Percentiles rank a stretch among this genome's conserved stretches.
Conservation (phyloP, 2,797 vertebrate species). For the Pangasius macronema region DNA sequence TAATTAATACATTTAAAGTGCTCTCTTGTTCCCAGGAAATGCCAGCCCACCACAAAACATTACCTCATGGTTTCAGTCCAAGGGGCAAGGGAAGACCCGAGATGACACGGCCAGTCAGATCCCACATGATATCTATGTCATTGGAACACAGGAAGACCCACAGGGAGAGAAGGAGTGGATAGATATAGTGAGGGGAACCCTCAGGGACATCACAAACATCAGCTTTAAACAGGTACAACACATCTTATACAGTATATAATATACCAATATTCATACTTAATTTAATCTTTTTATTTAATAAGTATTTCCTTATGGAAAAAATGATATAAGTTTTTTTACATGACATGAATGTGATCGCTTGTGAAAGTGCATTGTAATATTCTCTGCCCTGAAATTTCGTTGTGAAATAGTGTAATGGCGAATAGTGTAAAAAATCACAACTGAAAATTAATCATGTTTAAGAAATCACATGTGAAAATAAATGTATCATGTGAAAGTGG, state of each 20-base stretch:
- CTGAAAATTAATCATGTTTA: neutral
- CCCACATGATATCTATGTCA: slow-evolving; percentile 94
- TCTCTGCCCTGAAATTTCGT: neutral
- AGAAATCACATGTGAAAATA: neutral
- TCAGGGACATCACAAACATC: slow-evolving; percentile 91
- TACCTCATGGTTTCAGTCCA: slow-evolving; percentile 95
- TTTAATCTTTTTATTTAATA: neutral
- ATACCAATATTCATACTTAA: neutral
- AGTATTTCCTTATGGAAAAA: neutral
- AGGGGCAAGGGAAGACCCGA: slow-evolving; percentile 91
- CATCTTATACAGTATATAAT: neutral
- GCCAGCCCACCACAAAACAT: slow-evolving; percentile 87
- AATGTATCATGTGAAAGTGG: neutral
- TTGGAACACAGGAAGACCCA: slow-evolving; percentile 95
- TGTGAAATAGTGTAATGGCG: neutral
- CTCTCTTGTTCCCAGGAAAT: slow-evolving; percentile 80
- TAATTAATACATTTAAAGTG: neutral
- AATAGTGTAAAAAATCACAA: neutral
- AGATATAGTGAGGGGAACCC: slow-evolving; percentile 81
- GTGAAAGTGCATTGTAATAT: neutral
- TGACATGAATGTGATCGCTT: neutral
- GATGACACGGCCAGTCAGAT: slow-evolving; percentile 96
- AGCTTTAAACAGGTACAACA: slow-evolving; percentile 87
- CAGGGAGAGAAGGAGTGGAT: slow-evolving; percentile 92
- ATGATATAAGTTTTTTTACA: neutral